Conservation (phyloP, 92 coral and sea anemone species). For the Actinernus sp. region DNA sequence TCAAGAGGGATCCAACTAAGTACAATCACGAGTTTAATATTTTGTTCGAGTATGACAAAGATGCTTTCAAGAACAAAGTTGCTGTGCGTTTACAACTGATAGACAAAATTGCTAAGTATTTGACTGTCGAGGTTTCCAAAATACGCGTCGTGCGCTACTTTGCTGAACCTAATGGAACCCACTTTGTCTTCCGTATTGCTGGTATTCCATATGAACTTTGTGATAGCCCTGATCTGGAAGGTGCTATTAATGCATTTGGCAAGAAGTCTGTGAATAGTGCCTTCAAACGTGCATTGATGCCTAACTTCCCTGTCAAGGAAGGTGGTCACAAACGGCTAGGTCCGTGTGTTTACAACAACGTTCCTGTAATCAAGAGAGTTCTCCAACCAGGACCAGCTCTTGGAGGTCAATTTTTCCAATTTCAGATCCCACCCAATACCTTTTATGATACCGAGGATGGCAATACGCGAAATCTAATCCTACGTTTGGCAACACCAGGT, state of each 20-base stretch:
- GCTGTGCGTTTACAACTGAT: constrained; percentile 47
- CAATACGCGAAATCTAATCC: constrained; percentile 69
- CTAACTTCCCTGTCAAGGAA: constrained; percentile 60
- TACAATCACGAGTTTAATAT: constrained; percentile 70
- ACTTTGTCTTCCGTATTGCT: constrained; percentile 60
- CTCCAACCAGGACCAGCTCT: constrained; percentile 16
- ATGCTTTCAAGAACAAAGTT: constrained; percentile 34
- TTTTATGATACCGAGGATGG: constrained; percentile 88
- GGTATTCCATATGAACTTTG: constrained; percentile 61
- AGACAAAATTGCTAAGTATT: constrained; percentile 62
- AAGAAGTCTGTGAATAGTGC: constrained; percentile 26
- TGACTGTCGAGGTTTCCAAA: constrained; percentile 39
- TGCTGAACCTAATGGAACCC: constrained; percentile 31
- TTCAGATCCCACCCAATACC: constrained; percentile 65
- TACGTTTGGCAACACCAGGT: constrained; percentile 58
- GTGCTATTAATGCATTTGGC: constrained; percentile 35
- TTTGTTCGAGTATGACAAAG: constrained; percentile 40
- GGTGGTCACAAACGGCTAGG: constrained; percentile 50
- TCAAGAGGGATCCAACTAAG: constrained; percentile 23
- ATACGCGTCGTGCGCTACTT: constrained; percentile 55
- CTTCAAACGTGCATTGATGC: constrained; percentile 45
- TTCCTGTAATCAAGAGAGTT: constrained; percentile 15
- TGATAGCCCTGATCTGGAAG: constrained; percentile 25
- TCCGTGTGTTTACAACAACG: constrained; percentile 29
- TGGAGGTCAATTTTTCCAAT: constrained; percentile 68